These are phyloP conservation scores for Lerema accius DNA, from an alignment of 1,140 invertebrate species.

Conservation along the genomic window DNA sequence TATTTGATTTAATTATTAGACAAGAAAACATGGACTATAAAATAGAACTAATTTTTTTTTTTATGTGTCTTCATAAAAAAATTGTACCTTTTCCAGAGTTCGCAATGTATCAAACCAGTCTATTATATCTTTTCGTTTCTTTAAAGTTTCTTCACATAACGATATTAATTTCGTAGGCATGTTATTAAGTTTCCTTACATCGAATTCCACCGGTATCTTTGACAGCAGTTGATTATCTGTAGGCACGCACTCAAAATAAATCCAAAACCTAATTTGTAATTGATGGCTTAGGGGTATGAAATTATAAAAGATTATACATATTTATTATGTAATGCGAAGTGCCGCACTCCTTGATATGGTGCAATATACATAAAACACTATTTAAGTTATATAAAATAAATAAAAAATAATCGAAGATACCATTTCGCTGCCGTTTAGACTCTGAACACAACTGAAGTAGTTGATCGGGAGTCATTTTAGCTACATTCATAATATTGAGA, in stretches of 20 bases:
- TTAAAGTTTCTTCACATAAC: slow-evolving; percentile 60
- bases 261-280: too few relatives aligned
- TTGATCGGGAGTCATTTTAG: slow-evolving; percentile 59
- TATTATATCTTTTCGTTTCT: slow-evolving; percentile 63
- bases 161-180: slow-evolving; percentile 59
- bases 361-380: not conserved
- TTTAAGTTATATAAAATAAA: slow-evolving; percentile 9
- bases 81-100: slow-evolving; percentile 51
- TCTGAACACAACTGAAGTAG: slow-evolving; percentile 61
- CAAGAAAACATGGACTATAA: too few relatives aligned
- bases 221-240: slow-evolving; percentile 31
- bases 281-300: too few relatives aligned
- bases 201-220: slow-evolving; percentile 45
- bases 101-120: slow-evolving; percentile 63
- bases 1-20: too few relatives aligned
- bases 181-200: slow-evolving; percentile 57
- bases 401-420: slow-evolving; percentile 26
- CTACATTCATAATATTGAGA: slow-evolving; percentile 64
- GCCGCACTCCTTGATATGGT: not conserved
- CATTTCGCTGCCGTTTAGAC: slow-evolving; percentile 36
- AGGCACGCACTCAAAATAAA: not conserved
- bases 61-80: not conserved
- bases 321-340: too few relatives aligned
- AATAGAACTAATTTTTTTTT: too few relatives aligned
- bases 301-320: too few relatives aligned